phyloP scores from a whole-genome alignment of 2,113 vertebrate genomes.

The Malurus cyaneus region DNA sequence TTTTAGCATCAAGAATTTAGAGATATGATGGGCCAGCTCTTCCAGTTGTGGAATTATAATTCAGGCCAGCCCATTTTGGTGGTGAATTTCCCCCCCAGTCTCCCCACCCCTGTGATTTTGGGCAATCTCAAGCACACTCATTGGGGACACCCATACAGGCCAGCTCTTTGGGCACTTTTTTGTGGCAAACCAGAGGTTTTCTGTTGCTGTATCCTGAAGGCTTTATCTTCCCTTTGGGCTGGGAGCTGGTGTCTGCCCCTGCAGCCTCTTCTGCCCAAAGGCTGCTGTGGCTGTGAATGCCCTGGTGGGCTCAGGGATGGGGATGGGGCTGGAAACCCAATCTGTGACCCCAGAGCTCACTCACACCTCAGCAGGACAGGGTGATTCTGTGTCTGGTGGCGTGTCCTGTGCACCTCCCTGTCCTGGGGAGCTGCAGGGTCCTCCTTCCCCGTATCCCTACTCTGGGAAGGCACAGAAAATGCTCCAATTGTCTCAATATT shows the following conservation, averaged over 20 bases:
- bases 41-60: not conserved
- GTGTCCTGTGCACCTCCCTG: not conserved
- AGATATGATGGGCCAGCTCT: not conserved
- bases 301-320: not conserved
- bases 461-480: not conserved
- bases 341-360: not conserved
- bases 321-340: not conserved
- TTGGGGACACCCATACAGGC: not conserved
- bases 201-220: not conserved
- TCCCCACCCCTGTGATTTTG: no score
- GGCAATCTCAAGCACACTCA: no score
- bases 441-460: fast-evolving
- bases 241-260: not conserved
- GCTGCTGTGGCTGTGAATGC: not conserved
- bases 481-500: not conserved
- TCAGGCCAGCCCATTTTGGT: not conserved
- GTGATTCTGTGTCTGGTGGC: fast-evolving
- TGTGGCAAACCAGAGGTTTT: not conserved
- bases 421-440: fast-evolving
- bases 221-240: not conserved
- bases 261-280: not conserved
- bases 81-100: no score
- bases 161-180: not conserved
- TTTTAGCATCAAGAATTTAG: not conserved
- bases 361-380: fast-evolving